Evolutionary conservation across 2,888 invertebrate species (phyloP).

Genomic region (Polylopha cassiicola): DNA sequence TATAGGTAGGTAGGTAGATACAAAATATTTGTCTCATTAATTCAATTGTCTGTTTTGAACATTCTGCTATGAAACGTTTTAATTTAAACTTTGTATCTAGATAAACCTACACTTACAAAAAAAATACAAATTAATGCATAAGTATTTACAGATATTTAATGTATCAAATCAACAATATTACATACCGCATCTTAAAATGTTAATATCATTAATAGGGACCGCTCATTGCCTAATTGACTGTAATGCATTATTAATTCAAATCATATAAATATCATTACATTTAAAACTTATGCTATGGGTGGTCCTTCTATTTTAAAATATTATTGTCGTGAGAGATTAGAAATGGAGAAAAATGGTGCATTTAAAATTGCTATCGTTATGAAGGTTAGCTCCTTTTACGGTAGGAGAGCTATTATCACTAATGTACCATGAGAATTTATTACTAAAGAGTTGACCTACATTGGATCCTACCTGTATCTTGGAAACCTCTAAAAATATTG

Average conservation of each 20-base stretch:
- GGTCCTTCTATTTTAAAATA: slow-evolving; percentile 43
- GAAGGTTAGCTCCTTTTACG: slow-evolving; percentile 46
- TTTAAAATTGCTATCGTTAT: slow-evolving; percentile 53
- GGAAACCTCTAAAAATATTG: slow-evolving; percentile 10
- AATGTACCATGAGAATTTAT: slow-evolving; percentile 62
- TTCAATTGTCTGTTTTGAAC: too few relatives aligned
- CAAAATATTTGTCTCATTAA: too few relatives aligned
- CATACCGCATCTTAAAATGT: slow-evolving; percentile 5
- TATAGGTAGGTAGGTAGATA: too few relatives aligned
- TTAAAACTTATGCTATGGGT: slow-evolving; percentile 38
- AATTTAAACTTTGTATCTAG: too few relatives aligned
- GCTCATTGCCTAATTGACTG: slow-evolving; percentile 50
- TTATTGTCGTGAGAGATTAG: slow-evolving; percentile 31
- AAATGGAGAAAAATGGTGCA: slow-evolving; percentile 42
- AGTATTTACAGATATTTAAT: too few relatives aligned
- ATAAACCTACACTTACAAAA: too few relatives aligned
- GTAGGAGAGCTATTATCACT: slow-evolving; percentile 49
- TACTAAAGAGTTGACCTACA: slow-evolving; percentile 31
- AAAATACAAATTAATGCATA: too few relatives aligned
- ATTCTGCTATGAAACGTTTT: too few relatives aligned
- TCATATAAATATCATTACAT: slow-evolving; percentile 36
- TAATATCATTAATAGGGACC: slow-evolving; percentile 39
- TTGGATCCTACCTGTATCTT: slow-evolving; percentile 4
- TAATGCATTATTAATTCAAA: slow-evolving; percentile 61
- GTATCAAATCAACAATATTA: too few relatives aligned